Evolutionary conservation across 2,888 invertebrate species (phyloP).

Genomic region (Drosophila austrosaltans): DNA sequence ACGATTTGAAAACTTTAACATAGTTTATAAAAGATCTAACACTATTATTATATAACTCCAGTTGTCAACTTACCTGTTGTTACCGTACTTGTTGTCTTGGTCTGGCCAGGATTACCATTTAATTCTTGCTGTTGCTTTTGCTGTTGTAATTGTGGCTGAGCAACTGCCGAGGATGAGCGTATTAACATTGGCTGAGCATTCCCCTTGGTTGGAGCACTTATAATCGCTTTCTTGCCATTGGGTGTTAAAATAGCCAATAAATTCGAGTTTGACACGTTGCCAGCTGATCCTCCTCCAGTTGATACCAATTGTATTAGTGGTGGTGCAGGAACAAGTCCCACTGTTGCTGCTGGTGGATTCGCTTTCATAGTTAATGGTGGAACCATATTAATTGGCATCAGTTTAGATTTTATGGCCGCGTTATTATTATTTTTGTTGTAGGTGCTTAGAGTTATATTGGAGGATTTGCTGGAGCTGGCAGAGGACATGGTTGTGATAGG

Average conservation of each 20-base stretch:
- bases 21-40: not conserved
- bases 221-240: conserved; percentile 12
- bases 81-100: conserved; percentile 4
- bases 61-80: not conserved
- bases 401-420: conserved; percentile 39
- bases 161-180: conserved; percentile 11
- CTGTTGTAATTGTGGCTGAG: conserved; percentile 30
- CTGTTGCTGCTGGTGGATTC: conserved; percentile 20
- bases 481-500: conserved; percentile 35
- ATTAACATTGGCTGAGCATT: conserved; percentile 13
- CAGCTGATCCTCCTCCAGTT: not conserved
- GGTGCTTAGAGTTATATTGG: conserved; percentile 36
- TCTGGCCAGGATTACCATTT: conserved; percentile 17
- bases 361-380: conserved; percentile 17
- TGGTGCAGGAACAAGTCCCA: conserved; percentile 4
- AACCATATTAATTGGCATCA: conserved; percentile 44
- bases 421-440: conserved; percentile 29
- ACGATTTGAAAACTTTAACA: conserved; percentile 16
- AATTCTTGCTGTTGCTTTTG: conserved; percentile 25
- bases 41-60: conserved; percentile 15
- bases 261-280: conserved; percentile 15
- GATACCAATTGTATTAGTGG: conserved; percentile 53
- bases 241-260: conserved; percentile 16
- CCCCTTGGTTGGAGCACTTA: not conserved
- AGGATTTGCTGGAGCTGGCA: conserved; percentile 46